Evolutionary conservation across 2,113 vertebrate species (phyloP).

Genomic region (Ctenomys sociabilis): DNA sequence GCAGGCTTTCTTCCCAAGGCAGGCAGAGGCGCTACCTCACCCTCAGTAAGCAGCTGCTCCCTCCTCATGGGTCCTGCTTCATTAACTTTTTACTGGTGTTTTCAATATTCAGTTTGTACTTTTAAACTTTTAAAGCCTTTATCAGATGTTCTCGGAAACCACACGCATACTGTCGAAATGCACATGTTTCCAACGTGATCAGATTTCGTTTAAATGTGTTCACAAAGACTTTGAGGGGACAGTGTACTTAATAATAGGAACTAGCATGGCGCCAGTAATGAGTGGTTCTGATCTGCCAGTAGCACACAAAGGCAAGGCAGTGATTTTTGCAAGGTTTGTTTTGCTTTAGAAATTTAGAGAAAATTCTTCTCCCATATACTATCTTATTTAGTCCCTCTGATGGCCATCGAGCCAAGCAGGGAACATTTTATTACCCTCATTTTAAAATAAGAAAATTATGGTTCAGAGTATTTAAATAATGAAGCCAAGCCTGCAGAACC

Average conservation of each 20-base stretch:
- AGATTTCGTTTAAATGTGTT: conserved; percentile 57
- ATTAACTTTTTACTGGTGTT: conserved; percentile 76
- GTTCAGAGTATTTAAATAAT: conserved; percentile 37
- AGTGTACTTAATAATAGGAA: conserved; percentile 71
- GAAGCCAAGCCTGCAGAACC: conserved; percentile 23
- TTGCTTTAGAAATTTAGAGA: conserved; percentile 63
- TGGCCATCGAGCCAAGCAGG: neutral
- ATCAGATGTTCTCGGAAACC: conserved; percentile 79
- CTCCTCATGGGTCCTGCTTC: conserved; percentile 42
- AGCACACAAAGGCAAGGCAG: conserved; percentile 63
- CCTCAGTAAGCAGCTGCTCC: conserved; percentile 52
- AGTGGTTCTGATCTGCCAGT: conserved; percentile 63
- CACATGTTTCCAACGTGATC: conserved; percentile 44
- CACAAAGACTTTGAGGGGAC: conserved; percentile 74
- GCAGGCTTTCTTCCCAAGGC: conserved; percentile 57
- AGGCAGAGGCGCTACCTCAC: neutral
- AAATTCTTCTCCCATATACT: conserved; percentile 49
- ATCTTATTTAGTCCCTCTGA: conserved; percentile 52
- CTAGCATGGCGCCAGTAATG: conserved; percentile 66
- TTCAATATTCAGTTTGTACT: conserved; percentile 76
- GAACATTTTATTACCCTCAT: conserved; percentile 2
- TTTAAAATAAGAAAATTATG: conserved; percentile 67
- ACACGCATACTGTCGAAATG: conserved; percentile 66
- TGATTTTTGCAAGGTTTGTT: conserved; percentile 68
- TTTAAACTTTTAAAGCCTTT: conserved; percentile 75